Evolutionary conservation across 1,140 invertebrate species (phyloP).

Genomic region (Callitettix versicolor): DNA sequence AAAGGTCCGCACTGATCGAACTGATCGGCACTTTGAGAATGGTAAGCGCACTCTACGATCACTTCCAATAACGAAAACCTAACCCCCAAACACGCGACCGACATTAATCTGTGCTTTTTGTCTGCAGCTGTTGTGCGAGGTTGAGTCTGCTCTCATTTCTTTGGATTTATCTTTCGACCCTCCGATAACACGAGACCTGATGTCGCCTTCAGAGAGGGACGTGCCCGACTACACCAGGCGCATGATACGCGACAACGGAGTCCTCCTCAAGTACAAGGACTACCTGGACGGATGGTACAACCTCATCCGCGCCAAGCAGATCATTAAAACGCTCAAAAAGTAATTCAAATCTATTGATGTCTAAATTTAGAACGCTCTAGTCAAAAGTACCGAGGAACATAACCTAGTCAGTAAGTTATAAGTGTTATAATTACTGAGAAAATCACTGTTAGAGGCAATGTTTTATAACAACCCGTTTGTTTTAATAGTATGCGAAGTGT

Average conservation of each 20-base stretch:
- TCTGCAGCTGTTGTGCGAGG: slow-evolving; percentile 34
- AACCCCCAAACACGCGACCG: too few species aligned
- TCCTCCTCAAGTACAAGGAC: slow-evolving; percentile 36
- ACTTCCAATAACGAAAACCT: too few species aligned
- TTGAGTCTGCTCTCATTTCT: slow-evolving; percentile 31
- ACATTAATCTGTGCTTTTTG: background rate
- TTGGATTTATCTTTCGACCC: slow-evolving; percentile 27
- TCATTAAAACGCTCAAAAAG: slow-evolving; percentile 6
- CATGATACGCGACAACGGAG: slow-evolving; percentile 36
- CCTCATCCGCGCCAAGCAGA: slow-evolving; percentile 2
- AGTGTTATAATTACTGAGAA: background rate
- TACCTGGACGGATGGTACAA: slow-evolving; percentile 18
- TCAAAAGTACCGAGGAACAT: background rate
- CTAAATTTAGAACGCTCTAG: too few species aligned
- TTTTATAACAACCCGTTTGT: too few species aligned
- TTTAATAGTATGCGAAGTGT: too few species aligned
- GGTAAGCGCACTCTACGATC: slow-evolving; percentile 3
- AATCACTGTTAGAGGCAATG: too few species aligned
- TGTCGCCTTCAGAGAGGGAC: slow-evolving; percentile 31
- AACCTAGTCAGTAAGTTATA: background rate
- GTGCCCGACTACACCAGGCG: slow-evolving; percentile 33
- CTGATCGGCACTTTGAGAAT: slow-evolving; percentile 7
- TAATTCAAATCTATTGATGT: slow-evolving; percentile 2
- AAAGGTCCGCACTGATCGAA: background rate
- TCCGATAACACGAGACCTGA: slow-evolving; percentile 32